phyloP scores from a whole-genome alignment of 2,888 invertebrate species.

The Drosophila phalerata region DNA sequence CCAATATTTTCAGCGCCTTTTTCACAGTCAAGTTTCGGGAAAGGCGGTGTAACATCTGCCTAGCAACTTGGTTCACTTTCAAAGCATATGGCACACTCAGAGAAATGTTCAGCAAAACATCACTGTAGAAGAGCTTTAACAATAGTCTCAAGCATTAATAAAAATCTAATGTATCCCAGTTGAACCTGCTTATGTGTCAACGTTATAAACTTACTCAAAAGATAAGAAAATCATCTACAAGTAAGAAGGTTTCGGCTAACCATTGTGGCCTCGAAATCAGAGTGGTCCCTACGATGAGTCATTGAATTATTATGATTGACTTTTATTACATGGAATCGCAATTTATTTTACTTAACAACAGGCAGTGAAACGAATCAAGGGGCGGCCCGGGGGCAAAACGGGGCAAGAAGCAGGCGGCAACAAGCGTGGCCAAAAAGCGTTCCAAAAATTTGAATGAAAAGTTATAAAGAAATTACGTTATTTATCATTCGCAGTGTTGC shows the following conservation, averaged over 20 bases:
- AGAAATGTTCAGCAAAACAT: neutral
- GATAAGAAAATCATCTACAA: neutral
- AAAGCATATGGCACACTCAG: slow-evolving; percentile 7
- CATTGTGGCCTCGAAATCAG: slow-evolving; percentile 28
- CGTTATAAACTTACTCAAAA: slow-evolving; percentile 10
- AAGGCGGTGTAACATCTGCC: slow-evolving; percentile 39
- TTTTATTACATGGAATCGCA: slow-evolving; percentile 80
- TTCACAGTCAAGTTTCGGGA: slow-evolving; percentile 37
- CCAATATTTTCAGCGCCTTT: slow-evolving; percentile 58
- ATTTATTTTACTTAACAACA: slow-evolving; percentile 82
- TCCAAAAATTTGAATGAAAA: slow-evolving; percentile 75
- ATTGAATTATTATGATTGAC: slow-evolving; percentile 82
- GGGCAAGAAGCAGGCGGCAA: slow-evolving; percentile 33
- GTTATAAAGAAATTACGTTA: slow-evolving; percentile 80
- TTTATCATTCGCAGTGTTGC: slow-evolving; percentile 75
- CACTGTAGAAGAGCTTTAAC: slow-evolving; percentile 24
- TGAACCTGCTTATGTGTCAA: slow-evolving; percentile 16
- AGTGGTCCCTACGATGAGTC: slow-evolving; percentile 59
- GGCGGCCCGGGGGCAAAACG: neutral
- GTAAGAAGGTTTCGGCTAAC: slow-evolving; percentile 22
- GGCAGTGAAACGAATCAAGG: slow-evolving; percentile 41
- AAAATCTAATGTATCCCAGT: slow-evolving; percentile 4
- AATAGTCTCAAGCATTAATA: slow-evolving; percentile 14
- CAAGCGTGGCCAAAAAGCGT: slow-evolving; percentile 56
- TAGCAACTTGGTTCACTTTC: slow-evolving; percentile 7